A percentile compares a stretch with the other conserved stretches of the same genome.
Conservation (phyloP, 1,140 invertebrate species). For the Formica selysi region DNA sequence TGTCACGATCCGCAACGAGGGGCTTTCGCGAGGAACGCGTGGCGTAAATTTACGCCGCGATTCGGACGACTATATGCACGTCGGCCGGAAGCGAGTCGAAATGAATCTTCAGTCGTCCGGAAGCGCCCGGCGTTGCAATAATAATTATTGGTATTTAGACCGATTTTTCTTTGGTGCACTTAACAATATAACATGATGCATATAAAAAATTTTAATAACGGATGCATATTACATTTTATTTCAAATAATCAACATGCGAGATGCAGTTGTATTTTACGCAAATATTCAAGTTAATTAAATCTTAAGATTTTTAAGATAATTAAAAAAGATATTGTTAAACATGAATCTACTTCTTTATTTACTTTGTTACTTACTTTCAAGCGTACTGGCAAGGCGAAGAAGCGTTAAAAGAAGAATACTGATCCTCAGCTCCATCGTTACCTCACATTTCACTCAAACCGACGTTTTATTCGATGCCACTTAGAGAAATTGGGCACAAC, state of each 20-base stretch:
- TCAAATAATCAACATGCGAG: slow-evolving; percentile 7
- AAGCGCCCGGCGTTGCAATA: neutral
- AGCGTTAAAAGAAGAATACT: slow-evolving; percentile 76
- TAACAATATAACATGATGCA: neutral
- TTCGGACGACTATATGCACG: slow-evolving; percentile 9
- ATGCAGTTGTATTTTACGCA: neutral
- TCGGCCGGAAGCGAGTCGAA: slow-evolving; percentile 8
- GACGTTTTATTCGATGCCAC: slow-evolving; percentile 32
- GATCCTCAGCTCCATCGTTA: slow-evolving; percentile 75
- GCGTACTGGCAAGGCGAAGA: slow-evolving; percentile 71
- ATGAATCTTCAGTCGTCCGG: slow-evolving; percentile 19
- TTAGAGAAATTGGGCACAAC: neutral
- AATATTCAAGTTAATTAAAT: too few species aligned
- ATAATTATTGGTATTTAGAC: neutral
- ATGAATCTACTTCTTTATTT: neutral
- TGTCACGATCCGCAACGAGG: slow-evolving; percentile 66
- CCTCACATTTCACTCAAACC: slow-evolving; percentile 75
- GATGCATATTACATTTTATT: neutral
- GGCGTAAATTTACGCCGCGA: slow-evolving; percentile 64
- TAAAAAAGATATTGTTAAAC: neutral
- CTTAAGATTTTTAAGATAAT: neutral
- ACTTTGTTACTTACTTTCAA: slow-evolving; percentile 75
- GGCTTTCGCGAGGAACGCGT: slow-evolving; percentile 59
- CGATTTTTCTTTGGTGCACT: neutral
- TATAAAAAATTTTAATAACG: neutral